Evolutionary conservation across 2,113 vertebrate genomes (phyloP), one percentile per base, ranked within the genome.

Genomic region (Vidua chalybeata): DNA sequence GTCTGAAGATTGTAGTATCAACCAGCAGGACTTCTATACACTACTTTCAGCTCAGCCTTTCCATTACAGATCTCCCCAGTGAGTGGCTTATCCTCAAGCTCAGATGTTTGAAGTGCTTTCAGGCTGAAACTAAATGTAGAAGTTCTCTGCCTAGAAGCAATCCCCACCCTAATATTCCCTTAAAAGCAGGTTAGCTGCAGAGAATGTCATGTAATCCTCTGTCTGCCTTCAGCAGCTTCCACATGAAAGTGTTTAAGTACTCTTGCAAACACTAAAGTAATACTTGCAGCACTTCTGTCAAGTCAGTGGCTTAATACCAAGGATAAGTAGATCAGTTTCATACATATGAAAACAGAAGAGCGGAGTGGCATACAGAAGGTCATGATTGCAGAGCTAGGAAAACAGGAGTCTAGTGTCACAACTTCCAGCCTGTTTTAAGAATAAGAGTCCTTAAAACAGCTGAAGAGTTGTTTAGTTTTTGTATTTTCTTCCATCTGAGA

Each of bases 121-220:
- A 87, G 73, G 68, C 86, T 93, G 88, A 93, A 94, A 72, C 55
- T 41, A 78, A 93, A 86, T 63, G 83, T 89, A 30, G n/a, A 85
- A 90, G 52, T 72, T 90, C 69, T 92, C 52, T 89, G 83, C 52
- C 90, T 90, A 87, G 88, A 87, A 96, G 90, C 88, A 92, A 81
- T 85, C 83, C 22, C 52, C 52, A 83, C 79, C 94, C 79, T 90
- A 83, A 95, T 88, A 84, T 63, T 94, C 72, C 63, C 79, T 90
- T 92, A 93, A 96, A 96, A 96, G 93, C 86, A 94, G 80, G 88
- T 94, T 95, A 95, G 92, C 86, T 95, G 88, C 37, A 76, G 72
- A 84, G 74, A 75, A 56, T 45, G n/a, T 86, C 78, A 63, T 90
- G 82, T 95, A 96, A 96, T 96, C 91, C 63, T 83, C 82, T 80